phyloP scores from a whole-genome alignment of 2,113 vertebrate species.

The Upupa epops region DNA sequence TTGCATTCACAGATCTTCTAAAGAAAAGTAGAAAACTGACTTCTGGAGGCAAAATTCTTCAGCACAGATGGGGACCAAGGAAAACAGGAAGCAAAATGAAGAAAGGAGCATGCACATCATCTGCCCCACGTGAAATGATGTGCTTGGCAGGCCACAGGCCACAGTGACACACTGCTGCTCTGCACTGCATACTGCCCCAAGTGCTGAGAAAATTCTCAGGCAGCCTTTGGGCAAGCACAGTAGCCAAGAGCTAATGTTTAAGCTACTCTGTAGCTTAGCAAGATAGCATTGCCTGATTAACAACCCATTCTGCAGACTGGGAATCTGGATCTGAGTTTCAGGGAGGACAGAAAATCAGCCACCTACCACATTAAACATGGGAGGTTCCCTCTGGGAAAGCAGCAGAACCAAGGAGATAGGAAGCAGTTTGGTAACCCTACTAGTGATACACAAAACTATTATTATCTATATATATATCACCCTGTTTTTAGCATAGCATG shows the following conservation, averaged over 20 bases:
- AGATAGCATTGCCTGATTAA: neutral
- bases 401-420: neutral
- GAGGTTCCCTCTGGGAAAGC: neutral
- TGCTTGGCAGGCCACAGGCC: neutral
- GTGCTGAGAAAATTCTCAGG: neutral
- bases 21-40: neutral
- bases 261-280: fast-evolving
- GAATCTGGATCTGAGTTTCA: neutral
- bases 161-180: neutral
- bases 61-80: neutral
- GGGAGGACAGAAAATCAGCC: neutral
- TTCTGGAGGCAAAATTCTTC: neutral
- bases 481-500: neutral
- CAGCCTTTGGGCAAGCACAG: neutral
- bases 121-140: neutral
- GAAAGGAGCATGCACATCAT: neutral
- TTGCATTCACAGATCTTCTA: neutral
- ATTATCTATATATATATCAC: no score
- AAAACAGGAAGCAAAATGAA: neutral
- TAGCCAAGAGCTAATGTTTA: neutral
- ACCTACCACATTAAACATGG: fast-evolving
- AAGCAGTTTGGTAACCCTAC: neutral
- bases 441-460: neutral
- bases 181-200: neutral
- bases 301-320: neutral